Evolutionary conservation across 2,888 invertebrate genomes (phyloP).

Genomic region (Lottia scabra): DNA sequence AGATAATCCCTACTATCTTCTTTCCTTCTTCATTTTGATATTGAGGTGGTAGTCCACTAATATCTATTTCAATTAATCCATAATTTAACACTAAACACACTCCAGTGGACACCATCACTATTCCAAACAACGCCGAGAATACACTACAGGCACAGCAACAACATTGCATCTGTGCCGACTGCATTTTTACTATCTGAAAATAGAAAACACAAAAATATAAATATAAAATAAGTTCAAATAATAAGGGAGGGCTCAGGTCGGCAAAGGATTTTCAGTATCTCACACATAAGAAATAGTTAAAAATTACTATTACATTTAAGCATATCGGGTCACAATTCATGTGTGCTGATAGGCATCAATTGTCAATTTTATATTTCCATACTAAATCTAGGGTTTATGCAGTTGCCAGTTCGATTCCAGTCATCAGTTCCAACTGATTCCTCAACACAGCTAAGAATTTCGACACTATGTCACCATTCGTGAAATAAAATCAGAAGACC

Average conservation of each 20-base stretch:
- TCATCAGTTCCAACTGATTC: no score
- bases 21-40: conserved; percentile 56
- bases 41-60: conserved; percentile 49
- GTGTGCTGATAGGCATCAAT: no score
- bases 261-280: no score
- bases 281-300: no score
- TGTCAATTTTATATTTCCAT: no score
- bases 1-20: conserved; percentile 55
- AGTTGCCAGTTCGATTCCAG: no score
- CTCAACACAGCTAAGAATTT: no score
- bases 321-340: no score
- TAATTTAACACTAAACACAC: conserved; percentile 58
- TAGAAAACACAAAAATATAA: not conserved
- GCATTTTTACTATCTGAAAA: conserved; percentile 57
- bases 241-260: not conserved
- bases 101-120: conserved; percentile 56
- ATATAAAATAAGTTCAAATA: not conserved
- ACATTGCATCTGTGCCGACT: conserved; percentile 52
- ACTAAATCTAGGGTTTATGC: no score
- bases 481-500: no score
- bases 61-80: conserved; percentile 47
- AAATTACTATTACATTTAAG: no score
- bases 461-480: no score
- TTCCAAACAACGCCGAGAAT: conserved; percentile 56
- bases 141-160: conserved; percentile 56